Percentiles rank a stretch among this genome's conserved stretches.
These are phyloP conservation scores for Dipodomys stephensi DNA, from an alignment of 2,113 vertebrate genomes.

Conservation along the genomic window DNA sequence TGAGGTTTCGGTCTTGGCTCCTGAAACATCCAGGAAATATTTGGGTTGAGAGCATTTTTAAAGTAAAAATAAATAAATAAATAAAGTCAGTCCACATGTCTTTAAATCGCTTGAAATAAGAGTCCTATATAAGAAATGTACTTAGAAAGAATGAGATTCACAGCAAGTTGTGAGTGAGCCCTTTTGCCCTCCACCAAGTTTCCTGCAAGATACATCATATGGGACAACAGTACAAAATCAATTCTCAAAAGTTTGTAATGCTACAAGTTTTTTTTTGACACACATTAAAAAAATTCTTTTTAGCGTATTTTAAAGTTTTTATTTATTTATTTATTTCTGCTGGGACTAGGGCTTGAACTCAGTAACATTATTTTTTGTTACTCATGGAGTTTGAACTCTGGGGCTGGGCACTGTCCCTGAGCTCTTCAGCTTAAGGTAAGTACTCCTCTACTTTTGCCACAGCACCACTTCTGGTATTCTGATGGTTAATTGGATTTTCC, in stretches of 20 bases:
- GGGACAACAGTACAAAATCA: neutral
- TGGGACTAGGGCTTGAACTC: too few species aligned
- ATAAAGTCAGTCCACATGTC: neutral
- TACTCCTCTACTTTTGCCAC: too few species aligned
- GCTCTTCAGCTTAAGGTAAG: too few species aligned
- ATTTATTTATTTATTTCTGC: too few species aligned
- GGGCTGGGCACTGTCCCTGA: too few species aligned
- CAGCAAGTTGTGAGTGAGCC: neutral
- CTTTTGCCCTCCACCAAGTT: neutral
- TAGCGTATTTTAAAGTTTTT: too few species aligned
- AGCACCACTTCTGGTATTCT: too few species aligned
- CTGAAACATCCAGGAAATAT: slow-evolving; percentile 3
- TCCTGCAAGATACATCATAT: neutral
- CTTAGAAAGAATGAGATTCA: slow-evolving; percentile 17
- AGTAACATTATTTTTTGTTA: too few species aligned
- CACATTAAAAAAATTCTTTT: neutral
- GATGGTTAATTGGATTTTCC: too few species aligned
- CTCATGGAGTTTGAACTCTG: too few species aligned
- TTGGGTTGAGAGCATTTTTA: neutral
- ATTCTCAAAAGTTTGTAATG: neutral
- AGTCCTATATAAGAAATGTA: neutral
- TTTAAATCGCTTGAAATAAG: slow-evolving; percentile 2
- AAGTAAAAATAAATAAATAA: neutral
- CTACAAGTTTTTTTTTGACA: neutral
- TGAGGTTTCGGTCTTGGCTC: neutral